Evolutionary conservation across 64 coral and sea anemone genomes (phyloP), one percentile per base, ranked within the genome.

Genomic region (Dendrophyllia cribrosa): DNA sequence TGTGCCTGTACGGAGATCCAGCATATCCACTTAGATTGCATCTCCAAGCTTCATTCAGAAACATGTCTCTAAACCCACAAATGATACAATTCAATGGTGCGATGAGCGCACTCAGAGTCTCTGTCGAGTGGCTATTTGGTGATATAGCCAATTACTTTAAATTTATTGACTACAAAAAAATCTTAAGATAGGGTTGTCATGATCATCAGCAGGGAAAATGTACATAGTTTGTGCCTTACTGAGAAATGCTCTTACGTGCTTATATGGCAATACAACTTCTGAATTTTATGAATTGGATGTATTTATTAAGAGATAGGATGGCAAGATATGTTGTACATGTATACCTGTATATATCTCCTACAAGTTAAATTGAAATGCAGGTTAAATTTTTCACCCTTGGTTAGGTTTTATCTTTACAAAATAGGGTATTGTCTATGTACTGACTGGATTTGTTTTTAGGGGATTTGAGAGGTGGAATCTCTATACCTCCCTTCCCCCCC

Each of bases 131-230:
- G 43, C 24, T 72, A 72, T 72, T 72, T 72, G 70, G 70, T 43
- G 70, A 72, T 24, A 72, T 72, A 72, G 70, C 43, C 43, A 24
- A 72, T 21, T 45, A 72, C 70, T 72, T 11, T 9, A 72, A 72
- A 24, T 72, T 72, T 45, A 24, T 72, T 43, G 70, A 72, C 43
- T 72, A 43, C 70, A 72, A 72, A 72, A 72, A 72, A 72, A 72
- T 24, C 70, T 72, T 24, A 72, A 72, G 70, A 72, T 72, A 43
- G 70, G 70, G 43, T 7, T 72, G n/a, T n/a, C n/a, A n/a, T n/a
- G n/a, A 43, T 72, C 70, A 9, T 72, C 25, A 13, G 43, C 43
- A 72, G 70, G 70, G 43, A 72, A 72, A 24, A 72, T 72, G 70
- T 72, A 72, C 70, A 72, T 72, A 43, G 70, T 46, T 72, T 72